Conservation (phyloP, 2,888 invertebrate species). For the Cantharis nigra region DNA sequence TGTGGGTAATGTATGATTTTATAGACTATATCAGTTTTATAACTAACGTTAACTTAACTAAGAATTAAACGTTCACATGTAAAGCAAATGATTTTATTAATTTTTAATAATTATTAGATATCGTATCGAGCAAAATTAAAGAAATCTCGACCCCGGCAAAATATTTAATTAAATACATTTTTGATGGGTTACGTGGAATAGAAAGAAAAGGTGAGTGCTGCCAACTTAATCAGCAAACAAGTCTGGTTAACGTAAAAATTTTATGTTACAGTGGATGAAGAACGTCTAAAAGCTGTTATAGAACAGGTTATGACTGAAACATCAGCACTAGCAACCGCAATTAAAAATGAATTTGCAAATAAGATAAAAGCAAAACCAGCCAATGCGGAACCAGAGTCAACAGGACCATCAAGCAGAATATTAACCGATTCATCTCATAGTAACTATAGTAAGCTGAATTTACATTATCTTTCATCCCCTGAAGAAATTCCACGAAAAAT, state of each 20-base stretch:
- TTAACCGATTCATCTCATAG: too few relatives aligned
- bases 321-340: not conserved
- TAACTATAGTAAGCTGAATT: too few relatives aligned
- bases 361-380: too few relatives aligned
- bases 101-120: not conserved
- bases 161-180: not conserved
- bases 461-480: too few relatives aligned
- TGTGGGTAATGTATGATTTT: not conserved
- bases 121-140: not conserved
- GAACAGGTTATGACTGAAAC: accelerated
- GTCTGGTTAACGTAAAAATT: not conserved
- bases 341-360: not conserved
- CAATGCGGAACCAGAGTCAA: too few relatives aligned
- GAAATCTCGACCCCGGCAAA: not conserved
- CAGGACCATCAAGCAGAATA: too few relatives aligned
- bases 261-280: not conserved
- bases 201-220: not conserved
- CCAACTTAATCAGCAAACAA: not conserved
- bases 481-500: too few relatives aligned
- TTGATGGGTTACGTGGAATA: not conserved
- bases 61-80: too few relatives aligned
- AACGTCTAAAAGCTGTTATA: not conserved
- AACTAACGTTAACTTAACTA: too few relatives aligned
- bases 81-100: too few relatives aligned
- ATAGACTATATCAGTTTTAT: too few relatives aligned